These are phyloP conservation scores for Aphelocoma coerulescens DNA, from an alignment of 2,113 vertebrate species.

Conservation along the genomic window DNA sequence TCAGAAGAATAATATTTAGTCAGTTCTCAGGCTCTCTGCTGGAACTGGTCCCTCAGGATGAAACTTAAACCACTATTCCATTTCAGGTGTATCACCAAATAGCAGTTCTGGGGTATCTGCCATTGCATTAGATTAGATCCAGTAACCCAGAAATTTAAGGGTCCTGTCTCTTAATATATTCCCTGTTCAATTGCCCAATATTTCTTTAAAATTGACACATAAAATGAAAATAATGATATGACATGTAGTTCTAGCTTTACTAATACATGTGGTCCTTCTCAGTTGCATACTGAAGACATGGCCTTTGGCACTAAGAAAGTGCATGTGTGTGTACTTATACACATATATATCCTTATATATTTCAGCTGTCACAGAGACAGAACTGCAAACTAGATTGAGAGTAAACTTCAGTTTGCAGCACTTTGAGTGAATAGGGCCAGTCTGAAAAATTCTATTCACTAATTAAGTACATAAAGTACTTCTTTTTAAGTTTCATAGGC, in stretches of 20 bases:
- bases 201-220: not conserved
- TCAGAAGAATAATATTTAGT: not conserved
- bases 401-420: not conserved
- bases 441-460: not conserved
- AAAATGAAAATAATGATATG: not conserved
- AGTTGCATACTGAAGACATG: not conserved
- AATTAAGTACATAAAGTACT: not conserved
- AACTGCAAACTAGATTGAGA: not conserved
- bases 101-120: not conserved
- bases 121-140: not conserved
- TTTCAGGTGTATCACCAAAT: not conserved
- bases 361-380: not conserved
- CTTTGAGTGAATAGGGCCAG: not conserved
- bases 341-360: not conserved
- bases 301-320: not conserved
- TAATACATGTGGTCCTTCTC: not conserved
- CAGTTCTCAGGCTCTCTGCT: not conserved
- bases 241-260: not conserved
- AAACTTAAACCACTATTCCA: not conserved
- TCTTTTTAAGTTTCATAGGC: not conserved
- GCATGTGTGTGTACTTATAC: not conserved
- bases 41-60: fast-evolving
- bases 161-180: not conserved
- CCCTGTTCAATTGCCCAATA: not conserved
- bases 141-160: not conserved